phyloP scores from a whole-genome alignment of 2,113 vertebrate genomes.

The Monarcha castaneiventris region DNA sequence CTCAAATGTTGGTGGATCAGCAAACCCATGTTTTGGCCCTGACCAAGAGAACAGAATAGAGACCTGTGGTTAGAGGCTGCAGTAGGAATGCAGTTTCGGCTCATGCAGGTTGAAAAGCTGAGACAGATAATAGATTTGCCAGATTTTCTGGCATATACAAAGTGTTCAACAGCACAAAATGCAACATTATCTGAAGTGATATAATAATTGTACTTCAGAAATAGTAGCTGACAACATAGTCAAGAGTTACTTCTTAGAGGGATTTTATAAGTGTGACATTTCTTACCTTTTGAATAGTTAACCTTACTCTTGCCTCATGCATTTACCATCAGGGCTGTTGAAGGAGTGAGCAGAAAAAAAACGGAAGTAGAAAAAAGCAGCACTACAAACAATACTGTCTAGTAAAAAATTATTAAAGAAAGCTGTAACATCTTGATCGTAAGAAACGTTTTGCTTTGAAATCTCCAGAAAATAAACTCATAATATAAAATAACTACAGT shows the following conservation, averaged over 20 bases:
- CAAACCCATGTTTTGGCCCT: not conserved
- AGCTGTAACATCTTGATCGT: not conserved
- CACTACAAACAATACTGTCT: not conserved
- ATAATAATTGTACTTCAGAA: slow-evolving; percentile 20
- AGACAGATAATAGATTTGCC: not conserved
- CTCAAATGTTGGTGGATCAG: not conserved
- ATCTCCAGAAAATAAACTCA: not conserved
- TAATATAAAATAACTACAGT: not conserved
- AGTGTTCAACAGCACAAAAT: slow-evolving; percentile 6
- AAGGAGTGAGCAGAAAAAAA: not conserved
- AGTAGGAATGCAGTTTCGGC: not conserved
- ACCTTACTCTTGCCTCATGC: not conserved
- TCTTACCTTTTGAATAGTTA: not conserved
- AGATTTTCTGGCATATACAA: not conserved
- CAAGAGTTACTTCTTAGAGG: not conserved
- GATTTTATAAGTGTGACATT: not conserved
- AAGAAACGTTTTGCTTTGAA: not conserved
- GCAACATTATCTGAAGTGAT: slow-evolving; percentile 9
- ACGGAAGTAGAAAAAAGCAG: not conserved
- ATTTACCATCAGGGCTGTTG: not conserved
- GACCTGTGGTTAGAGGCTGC: not conserved
- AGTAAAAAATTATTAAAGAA: not conserved
- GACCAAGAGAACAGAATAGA: not conserved
- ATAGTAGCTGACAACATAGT: not conserved
- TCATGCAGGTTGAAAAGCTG: not conserved